Percentiles rank a stretch among this genome's conserved stretches.
Conservation (phyloP, 2,113 vertebrate species). For the Mormoops blainvillei region DNA sequence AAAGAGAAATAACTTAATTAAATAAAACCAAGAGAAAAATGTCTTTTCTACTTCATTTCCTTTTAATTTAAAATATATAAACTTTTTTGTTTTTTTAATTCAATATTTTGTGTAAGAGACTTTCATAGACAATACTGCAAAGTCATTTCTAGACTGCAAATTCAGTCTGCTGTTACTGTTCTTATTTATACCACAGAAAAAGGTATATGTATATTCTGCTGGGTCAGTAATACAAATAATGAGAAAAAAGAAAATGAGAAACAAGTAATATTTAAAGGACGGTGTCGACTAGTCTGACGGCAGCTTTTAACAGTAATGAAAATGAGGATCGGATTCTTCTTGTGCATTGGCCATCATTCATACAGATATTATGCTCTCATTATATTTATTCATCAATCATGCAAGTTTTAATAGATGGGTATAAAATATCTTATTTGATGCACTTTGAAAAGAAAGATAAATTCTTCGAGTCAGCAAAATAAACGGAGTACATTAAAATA, state of each 20-base stretch:
- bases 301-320: neutral
- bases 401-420: conserved; percentile 47
- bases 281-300: neutral
- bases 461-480: conserved; percentile 27
- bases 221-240: neutral
- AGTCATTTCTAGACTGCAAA: neutral
- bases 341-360: neutral
- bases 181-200: neutral
- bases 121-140: neutral
- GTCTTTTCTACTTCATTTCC: neutral
- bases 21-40: neutral
- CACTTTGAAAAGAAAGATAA: conserved; percentile 51
- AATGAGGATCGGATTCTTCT: neutral
- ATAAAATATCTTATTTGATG: conserved; percentile 24
- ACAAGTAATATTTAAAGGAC: neutral
- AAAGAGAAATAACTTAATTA: neutral
- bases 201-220: neutral
- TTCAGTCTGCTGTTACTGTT: neutral
- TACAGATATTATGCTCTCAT: neutral
- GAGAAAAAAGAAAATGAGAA: neutral
- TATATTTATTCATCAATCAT: conserved; percentile 53
- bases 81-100: neutral
- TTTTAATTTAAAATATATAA: neutral
- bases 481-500: conserved; percentile 46
- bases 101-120: neutral